Conservation (phyloP, 1,140 invertebrate genomes). For the Maconellicoccus hirsutus region DNA sequence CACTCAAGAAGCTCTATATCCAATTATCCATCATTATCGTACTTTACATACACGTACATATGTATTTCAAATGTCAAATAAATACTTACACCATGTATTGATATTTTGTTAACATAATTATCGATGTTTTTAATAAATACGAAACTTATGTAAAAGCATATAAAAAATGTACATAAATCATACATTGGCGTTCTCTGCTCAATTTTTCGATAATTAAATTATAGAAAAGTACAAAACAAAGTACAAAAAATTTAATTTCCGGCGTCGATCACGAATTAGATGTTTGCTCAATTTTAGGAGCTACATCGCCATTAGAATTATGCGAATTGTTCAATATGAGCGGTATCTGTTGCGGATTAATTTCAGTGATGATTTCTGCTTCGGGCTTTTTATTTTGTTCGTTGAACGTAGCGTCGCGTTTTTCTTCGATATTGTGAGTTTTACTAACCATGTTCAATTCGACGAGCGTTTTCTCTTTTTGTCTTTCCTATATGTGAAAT, state of each 20-base stretch:
- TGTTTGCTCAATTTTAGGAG: neutral
- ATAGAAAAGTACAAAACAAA: too few relatives aligned
- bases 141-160: too few relatives aligned
- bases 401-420: neutral
- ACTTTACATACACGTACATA: too few relatives aligned
- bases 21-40: too few relatives aligned
- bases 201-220: too few relatives aligned
- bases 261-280: neutral
- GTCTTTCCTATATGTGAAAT: slow-evolving; percentile 17
- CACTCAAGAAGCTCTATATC: too few relatives aligned
- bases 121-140: too few relatives aligned
- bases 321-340: neutral
- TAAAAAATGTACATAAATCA: too few relatives aligned
- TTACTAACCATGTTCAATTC: neutral
- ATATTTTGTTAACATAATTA: too few relatives aligned
- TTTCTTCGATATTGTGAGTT: neutral
- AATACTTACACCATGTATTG: too few relatives aligned
- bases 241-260: neutral
- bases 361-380: neutral
- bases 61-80: too few relatives aligned
- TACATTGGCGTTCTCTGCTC: too few relatives aligned
- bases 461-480: neutral
- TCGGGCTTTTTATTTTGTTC: neutral
- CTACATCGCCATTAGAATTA: neutral
- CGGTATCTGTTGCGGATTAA: neutral